Conservation (phyloP, 2,888 invertebrate species). For the Sylvicola fuscatus region DNA sequence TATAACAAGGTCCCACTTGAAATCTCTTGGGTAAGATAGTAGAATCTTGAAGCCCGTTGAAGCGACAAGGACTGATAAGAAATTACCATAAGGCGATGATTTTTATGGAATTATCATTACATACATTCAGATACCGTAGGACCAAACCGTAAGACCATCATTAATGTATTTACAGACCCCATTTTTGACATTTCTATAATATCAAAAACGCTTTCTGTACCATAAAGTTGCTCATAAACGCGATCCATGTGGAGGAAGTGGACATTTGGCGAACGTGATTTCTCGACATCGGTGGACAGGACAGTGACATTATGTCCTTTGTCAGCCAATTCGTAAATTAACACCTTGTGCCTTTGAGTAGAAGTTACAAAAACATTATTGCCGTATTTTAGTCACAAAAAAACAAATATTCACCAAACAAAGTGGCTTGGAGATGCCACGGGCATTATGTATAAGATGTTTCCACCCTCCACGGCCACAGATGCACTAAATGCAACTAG, state of each 20-base stretch:
- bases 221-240: slow-evolving; percentile 6
- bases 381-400: too few relatives aligned
- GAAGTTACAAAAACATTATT: too few relatives aligned
- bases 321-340: slow-evolving; percentile 5
- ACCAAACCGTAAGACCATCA: slow-evolving; percentile 8
- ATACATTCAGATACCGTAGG: slow-evolving; percentile 3
- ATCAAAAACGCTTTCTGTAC: background rate
- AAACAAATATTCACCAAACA: slow-evolving; percentile 3
- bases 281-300: slow-evolving; percentile 11
- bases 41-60: slow-evolving; percentile 12
- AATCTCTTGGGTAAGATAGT: slow-evolving; percentile 13
- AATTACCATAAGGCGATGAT: too few relatives aligned
- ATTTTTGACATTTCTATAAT: background rate
- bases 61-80: background rate
- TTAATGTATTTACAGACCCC: background rate
- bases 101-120: too few relatives aligned
- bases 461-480: slow-evolving; percentile 1
- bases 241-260: slow-evolving; percentile 14
- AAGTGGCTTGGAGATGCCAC: slow-evolving; percentile 6
- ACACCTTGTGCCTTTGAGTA: slow-evolving; percentile 4
- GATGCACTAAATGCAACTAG: too few relatives aligned
- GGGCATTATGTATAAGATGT: slow-evolving; percentile 4
- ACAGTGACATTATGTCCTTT: slow-evolving; percentile 9
- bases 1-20: slow-evolving; percentile 16
- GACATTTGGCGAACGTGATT: slow-evolving; percentile 9